Conservation (phyloP, 1,140 invertebrate genomes). For the Apis florea region DNA sequence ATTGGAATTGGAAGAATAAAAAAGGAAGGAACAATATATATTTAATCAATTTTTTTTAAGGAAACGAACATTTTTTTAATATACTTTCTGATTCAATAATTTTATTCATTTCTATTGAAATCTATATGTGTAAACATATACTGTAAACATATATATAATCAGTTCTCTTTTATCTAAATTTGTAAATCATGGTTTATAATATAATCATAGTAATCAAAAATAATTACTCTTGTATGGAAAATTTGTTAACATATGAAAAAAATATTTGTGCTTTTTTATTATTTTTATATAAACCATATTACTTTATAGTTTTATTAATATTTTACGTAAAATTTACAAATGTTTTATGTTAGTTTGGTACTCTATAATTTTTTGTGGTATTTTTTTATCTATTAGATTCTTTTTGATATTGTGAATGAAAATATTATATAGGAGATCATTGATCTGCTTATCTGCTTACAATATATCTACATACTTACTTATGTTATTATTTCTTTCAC, state of each 20-base stretch:
- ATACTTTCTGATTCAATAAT: too few species aligned
- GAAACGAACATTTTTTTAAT: too few species aligned
- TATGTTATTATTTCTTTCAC: slow-evolving; percentile 30
- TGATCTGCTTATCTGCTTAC: slow-evolving; percentile 21
- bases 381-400: background rate
- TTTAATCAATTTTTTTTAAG: too few species aligned
- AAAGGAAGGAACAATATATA: background rate
- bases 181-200: too few species aligned
- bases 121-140: too few species aligned
- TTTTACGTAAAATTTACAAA: too few species aligned
- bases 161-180: too few species aligned
- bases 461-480: background rate
- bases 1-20: background rate
- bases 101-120: too few species aligned
- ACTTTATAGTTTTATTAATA: background rate
- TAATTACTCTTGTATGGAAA: background rate
- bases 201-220: too few species aligned
- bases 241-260: background rate
- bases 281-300: background rate
- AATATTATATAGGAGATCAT: background rate
- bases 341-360: background rate
- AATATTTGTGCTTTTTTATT: background rate
- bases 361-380: background rate
- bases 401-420: background rate
- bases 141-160: too few species aligned